Evolutionary conservation across 2,888 invertebrate genomes (phyloP).

Genomic region (Zelleria hepariella): DNA sequence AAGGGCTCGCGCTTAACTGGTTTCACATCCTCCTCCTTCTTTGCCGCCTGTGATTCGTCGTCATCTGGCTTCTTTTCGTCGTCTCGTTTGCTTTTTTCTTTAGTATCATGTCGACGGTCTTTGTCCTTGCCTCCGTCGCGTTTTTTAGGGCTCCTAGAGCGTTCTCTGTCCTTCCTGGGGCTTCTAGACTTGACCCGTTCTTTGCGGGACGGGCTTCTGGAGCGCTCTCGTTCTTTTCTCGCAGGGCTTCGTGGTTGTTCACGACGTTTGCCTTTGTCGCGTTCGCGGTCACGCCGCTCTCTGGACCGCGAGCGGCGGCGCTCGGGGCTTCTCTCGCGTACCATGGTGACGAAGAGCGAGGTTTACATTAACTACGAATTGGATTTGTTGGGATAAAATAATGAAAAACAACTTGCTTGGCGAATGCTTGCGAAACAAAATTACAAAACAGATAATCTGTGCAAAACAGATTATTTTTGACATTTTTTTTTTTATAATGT

Average conservation of each 20-base stretch:
- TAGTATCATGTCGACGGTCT: conserved; percentile 50
- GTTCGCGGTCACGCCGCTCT: conserved; percentile 56
- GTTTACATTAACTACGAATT: neutral
- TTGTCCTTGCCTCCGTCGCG: conserved; percentile 38
- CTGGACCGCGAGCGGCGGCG: conserved; percentile 57
- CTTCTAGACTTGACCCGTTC: conserved; percentile 13
- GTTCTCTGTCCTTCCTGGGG: conserved; percentile 26
- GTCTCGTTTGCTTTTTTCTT: conserved; percentile 47
- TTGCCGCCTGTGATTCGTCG: conserved; percentile 43
- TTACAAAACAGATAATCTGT: neutral
- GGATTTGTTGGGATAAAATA: neutral
- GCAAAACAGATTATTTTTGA: neutral
- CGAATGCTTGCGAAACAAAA: neutral
- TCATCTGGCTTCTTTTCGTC: conserved; percentile 44
- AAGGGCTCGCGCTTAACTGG: conserved; percentile 81
- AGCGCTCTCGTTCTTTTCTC: conserved; percentile 38
- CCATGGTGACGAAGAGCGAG: conserved; percentile 28
- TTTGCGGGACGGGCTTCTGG: conserved; percentile 35
- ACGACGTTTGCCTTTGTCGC: conserved; percentile 53
- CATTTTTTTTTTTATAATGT: neutral
- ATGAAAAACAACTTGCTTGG: neutral
- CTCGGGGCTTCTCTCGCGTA: conserved; percentile 52
- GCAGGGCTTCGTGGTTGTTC: conserved; percentile 49
- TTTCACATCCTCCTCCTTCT: conserved; percentile 56
- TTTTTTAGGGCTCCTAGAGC: conserved; percentile 54